Conservation (phyloP, 2,888 invertebrate species). For the Mycalesis mineus region DNA sequence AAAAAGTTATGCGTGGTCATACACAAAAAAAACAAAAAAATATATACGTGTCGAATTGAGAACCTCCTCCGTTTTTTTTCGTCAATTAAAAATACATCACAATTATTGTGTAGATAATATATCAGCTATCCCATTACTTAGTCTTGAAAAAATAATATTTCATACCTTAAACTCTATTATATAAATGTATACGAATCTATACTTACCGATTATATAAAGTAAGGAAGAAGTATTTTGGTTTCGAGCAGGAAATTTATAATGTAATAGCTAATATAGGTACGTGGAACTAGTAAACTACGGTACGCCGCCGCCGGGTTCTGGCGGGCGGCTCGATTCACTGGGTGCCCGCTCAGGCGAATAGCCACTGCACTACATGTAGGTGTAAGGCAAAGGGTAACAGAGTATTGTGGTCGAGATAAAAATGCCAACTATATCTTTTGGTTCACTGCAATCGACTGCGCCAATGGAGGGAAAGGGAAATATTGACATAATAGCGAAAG, state of each 20-base stretch:
- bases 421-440: conserved; percentile 37
- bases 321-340: conserved; percentile 60
- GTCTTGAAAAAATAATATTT: too few relatives aligned
- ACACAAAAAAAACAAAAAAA: too few relatives aligned
- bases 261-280: neutral
- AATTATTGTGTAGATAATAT: too few relatives aligned
- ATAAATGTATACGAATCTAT: too few relatives aligned
- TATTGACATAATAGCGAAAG: conserved; percentile 4
- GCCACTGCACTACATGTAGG: conserved; percentile 44
- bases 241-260: neutral
- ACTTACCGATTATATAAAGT: too few relatives aligned
- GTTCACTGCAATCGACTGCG: conserved; percentile 38
- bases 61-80: too few relatives aligned
- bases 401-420: conserved; percentile 43
- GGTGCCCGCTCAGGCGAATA: conserved; percentile 55
- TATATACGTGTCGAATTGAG: too few relatives aligned
- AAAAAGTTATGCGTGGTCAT: too few relatives aligned
- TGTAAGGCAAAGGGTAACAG: conserved; percentile 48
- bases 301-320: conserved; percentile 34
- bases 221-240: neutral
- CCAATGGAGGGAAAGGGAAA: conserved; percentile 24
- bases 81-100: too few relatives aligned
- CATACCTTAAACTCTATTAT: too few relatives aligned
- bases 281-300: conserved; percentile 46
- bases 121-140: too few relatives aligned